These are phyloP conservation scores for Hyperopisus bebe DNA, from an alignment of 2,113 vertebrate genomes.

Conservation along the genomic window DNA sequence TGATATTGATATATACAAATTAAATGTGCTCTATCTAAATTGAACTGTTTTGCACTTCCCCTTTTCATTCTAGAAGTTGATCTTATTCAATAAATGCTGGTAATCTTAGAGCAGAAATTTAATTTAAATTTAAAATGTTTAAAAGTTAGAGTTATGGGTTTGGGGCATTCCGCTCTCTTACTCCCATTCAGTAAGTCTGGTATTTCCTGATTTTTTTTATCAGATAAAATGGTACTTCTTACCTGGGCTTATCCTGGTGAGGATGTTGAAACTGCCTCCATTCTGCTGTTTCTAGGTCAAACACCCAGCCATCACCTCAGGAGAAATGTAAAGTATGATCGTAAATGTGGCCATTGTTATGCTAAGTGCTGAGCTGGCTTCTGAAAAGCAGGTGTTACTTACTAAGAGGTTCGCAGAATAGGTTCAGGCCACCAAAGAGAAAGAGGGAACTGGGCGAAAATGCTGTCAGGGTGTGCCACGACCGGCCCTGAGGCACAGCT, in stretches of 20 bases:
- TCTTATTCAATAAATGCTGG: neutral
- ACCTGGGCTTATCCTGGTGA: conserved; percentile 81
- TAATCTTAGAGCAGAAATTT: neutral
- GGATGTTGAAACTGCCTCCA: conserved; percentile 79
- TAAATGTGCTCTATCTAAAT: too few species aligned
- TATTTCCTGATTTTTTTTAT: neutral
- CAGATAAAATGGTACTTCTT: conserved; percentile 18
- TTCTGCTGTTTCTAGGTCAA: conserved; percentile 67
- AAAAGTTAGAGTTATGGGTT: neutral
- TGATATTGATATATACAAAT: neutral
- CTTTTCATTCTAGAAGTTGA: neutral
- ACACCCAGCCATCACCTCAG: conserved; percentile 81
- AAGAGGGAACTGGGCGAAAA: conserved; percentile 76
- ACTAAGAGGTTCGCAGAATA: conserved; percentile 85
- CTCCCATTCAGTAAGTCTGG: neutral
- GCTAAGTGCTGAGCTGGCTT: neutral
- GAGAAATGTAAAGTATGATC: neutral
- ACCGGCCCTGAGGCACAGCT: conserved; percentile 71
- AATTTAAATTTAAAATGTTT: neutral
- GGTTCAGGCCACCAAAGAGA: conserved; percentile 83
- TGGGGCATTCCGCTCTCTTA: neutral
- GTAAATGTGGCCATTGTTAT: neutral
- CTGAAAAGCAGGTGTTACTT: conserved; percentile 40
- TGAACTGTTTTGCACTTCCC: neutral
- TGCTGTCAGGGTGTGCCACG: conserved; percentile 85